Percentiles rank a stretch among this genome's conserved stretches.
Conservation (phyloP, 92 coral and sea anemone species). For the Isaurus tuberculatus region DNA sequence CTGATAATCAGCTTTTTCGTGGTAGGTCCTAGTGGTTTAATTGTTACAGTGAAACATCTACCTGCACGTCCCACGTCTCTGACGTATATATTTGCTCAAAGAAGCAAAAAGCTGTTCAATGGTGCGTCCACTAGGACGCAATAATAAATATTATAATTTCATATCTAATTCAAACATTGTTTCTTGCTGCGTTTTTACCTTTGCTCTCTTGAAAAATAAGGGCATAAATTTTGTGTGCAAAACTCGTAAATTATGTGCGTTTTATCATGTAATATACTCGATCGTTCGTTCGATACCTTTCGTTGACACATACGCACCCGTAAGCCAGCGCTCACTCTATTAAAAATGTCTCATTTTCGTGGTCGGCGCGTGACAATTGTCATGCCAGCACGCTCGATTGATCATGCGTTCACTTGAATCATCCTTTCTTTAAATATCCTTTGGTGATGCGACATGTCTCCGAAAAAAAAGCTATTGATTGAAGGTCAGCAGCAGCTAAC, state of each 20-base stretch:
- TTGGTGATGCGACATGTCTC: too few relatives aligned
- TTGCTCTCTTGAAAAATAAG: slow-evolving; percentile 26
- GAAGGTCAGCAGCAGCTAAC: too few relatives aligned
- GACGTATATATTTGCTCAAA: slow-evolving; percentile 9
- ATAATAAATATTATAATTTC: slow-evolving; percentile 24
- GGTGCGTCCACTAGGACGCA: slow-evolving; percentile 6
- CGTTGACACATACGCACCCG: slow-evolving; percentile 19
- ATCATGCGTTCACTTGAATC: too few relatives aligned
- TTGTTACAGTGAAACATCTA: too few relatives aligned
- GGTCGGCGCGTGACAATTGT: slow-evolving; percentile 17
- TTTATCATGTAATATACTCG: slow-evolving; percentile 4
- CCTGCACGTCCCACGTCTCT: background rate
- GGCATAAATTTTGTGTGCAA: slow-evolving; percentile 27
- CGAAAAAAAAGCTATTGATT: too few relatives aligned
- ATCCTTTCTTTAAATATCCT: too few relatives aligned
- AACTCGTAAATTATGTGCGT: slow-evolving; percentile 27
- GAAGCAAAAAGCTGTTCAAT: slow-evolving; percentile 19
- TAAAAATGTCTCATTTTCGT: slow-evolving; percentile 25
- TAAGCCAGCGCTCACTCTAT: slow-evolving; percentile 6
- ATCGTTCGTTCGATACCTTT: slow-evolving; percentile 2
- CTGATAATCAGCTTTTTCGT: too few relatives aligned
- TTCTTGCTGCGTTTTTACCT: slow-evolving; percentile 25
- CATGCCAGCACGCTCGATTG: too few relatives aligned
- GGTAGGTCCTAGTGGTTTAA: too few relatives aligned
- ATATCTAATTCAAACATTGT: slow-evolving; percentile 17